Base-by-base conservation (phyloP, 2,888 invertebrate species). In the Stramonita haemastoma region DNA sequence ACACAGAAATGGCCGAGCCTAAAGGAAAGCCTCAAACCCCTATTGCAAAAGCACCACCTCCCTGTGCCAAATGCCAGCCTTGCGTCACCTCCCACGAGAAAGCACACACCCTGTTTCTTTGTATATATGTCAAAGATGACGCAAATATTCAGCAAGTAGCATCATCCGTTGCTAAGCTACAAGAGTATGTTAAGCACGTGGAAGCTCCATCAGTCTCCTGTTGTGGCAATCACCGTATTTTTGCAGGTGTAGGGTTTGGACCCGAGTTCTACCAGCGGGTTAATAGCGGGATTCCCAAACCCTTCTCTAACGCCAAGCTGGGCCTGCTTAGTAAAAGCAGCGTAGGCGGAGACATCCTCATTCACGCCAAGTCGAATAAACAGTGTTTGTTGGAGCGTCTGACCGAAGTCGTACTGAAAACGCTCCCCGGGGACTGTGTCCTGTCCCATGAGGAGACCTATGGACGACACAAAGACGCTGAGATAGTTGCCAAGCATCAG, bases 311-410 rank as follows among this genome's bases (percentile, higher is more conserved):
- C 90, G 34, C 83, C 11, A 84, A 57, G 57, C 70, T 32, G 29
- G 29, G 32, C 22, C 26, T 19, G 60, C 36, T 88, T 19, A 90
- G 89, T 66, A 77, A 87, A 29, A 90, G 89, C 57, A 57, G 73
- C 1, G 60, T 87, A 26, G 89, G 89, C 36, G 90, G 91, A 11
- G 91, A 91, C 86, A 89, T 91, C 19, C 87, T 91, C 26, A 89
- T 91, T 15, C 91, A 91, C 57, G 91, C 91, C 90, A 91, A 91
- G 79, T 87, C 89, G 32, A 87, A 91, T 89, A 89, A 70, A n/a
- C 46, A 77, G 11, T 89, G 90, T 19, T 79, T 88, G 79, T 83
- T 91, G 87, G 87, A 90, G 85, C 90, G 88, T 15, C 87, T 91
- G 17, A 90, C 90, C 70, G 85, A 90, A 66, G 77, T 79, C 15